Evolutionary conservation across 1,140 invertebrate genomes (phyloP), one percentile per base, ranked within the genome.

Genomic region (Heliconius nattereri): DNA sequence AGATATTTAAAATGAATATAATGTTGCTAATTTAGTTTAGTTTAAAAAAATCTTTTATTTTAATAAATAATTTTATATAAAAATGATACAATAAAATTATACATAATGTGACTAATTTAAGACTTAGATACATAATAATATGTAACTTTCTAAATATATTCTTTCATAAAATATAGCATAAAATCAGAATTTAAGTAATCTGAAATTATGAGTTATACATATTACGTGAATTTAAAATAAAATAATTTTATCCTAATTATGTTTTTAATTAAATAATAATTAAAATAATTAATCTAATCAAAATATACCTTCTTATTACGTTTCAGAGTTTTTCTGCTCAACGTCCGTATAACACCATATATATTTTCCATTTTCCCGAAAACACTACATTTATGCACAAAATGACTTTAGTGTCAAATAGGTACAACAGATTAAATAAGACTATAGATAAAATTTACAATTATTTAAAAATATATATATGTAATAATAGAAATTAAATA

Each of bases 291-390:
- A n/a, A n/a, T n/a, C n/a, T n/a, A n/a, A n/a, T n/a, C n/a, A n/a
- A n/a, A n/a, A n/a, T 76, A 23, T 89, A 91, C 89, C 90, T 91
- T 90, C 72, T 83, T 85, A 82, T 91, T 94, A 75, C 89, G 85
- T 86, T 91, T 93, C 82, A 92, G 80, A 45, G 92, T 93, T 81
- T 94, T 94, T 49, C 91, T 88, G 81, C 91, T 91, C 45, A 94
- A 84, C 71, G 92, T 94, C 32, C 91, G 86, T 35, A 94, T 91
- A 60, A 91, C 88, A 82, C 89, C 92, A 81, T 93, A 93, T 80
- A 94, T 87, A 78, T 88, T 92, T 78, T 93, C 92, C 91, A 94
- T 94, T 81, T 85, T 78, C 71, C 16, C 71, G 57, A 76, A 73
- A 76, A 72, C 83, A 79, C 78, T 81, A 81, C 71, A 80, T 81